Evolutionary conservation across 2,797 vertebrate species (phyloP), one percentile per base, ranked within the genome.

Genomic region (Poecilia picta): DNA sequence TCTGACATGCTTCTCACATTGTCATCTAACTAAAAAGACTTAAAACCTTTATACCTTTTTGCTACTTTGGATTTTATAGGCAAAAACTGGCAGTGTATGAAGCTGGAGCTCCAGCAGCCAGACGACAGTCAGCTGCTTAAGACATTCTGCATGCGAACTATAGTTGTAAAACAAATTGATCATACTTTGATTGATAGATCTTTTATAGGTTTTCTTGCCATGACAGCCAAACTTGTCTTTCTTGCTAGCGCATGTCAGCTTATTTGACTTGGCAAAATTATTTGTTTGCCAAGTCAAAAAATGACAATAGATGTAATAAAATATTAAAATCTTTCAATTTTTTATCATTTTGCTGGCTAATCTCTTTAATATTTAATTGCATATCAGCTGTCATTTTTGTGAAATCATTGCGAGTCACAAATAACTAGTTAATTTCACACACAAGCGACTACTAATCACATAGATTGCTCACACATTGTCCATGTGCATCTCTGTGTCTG

Each of bases 371-470:
- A 33, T 81, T 70, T 75, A 43, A 41, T 31, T 2, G 5, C 23
- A 20, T 71, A 72, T 76, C 70, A 81, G 64, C 47, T 47, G 46
- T 73, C 68, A 66, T 55, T 77, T 86, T 78, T 89, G 76, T 80
- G 51, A 78, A 90, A 87, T 88, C 88, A 74, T 80, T 78, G 87
- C 72, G 82, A 77, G 43, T 77, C 77, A 89, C 89, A 82, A 89
- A 79, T 68, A 72, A 57, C 89, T 85, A 84, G 81, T 82, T 76
- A 78, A 87, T 93, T 90, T 91, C 81, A 87, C 83, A 90, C 88
- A 83, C 85, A 87, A 87, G 78, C 87, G 85, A 92, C 83, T 81
- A 87, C 82, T 84, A 81, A 92, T 89, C 83, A 85, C 74, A 5
- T 74, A 64, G 78, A 85, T 84, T 81, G 81, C 72, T 78, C 83